Base-by-base conservation (phyloP, 2,797 vertebrate species). In the Microcaecilia unicolor region DNA sequence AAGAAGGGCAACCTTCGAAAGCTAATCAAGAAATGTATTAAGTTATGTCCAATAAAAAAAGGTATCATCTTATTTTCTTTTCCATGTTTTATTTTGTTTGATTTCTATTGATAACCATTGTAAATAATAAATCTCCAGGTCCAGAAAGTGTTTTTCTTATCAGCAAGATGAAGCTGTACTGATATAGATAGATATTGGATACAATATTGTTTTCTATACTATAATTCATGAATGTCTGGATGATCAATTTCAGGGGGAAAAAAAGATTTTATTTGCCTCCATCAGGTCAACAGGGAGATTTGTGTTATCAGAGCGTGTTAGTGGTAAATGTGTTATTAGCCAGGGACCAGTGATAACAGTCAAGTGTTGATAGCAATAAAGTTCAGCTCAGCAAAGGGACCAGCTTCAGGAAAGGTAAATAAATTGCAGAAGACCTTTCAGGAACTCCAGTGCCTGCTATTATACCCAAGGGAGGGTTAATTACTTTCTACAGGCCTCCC, bases 231-330 rank as follows among this genome's bases (percentile, higher is more conserved):
- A n/a, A n/a, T n/a, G n/a, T n/a, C n/a, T n/a, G n/a, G n/a, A n/a
- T n/a, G n/a, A n/a, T n/a, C n/a, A n/a, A n/a, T n/a, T n/a, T n/a
- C n/a, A 44, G 44, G 25, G 48, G 32, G 51, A 62, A 51, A 64
- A 52, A 55, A 55, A 55, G 61, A 37, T 59, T 44, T 53, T 75
- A 55, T 78, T 85, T 74, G 70, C 78, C 67, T 72, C 59, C 57
- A 58, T 55, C 66, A 72, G 77, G 71, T 82, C 81, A 78, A 74
- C 62, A 65, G 42, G 40, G n/a, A 74, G 75, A 72, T 80, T 72
- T 80, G 48, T 58, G 64, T 77, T 77, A 76, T 79, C 76, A 67
- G 50, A 31, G 41, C 51, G 69, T 74, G 70, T 68, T 55, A 72
- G 76, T 75, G 73, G 61, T 73, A 76, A 73, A 69, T 70, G 72